A percentile compares a stretch with the other conserved stretches of the same genome.
Conservation (phyloP, 2,113 vertebrate genomes). For the Polypterus bichir region DNA sequence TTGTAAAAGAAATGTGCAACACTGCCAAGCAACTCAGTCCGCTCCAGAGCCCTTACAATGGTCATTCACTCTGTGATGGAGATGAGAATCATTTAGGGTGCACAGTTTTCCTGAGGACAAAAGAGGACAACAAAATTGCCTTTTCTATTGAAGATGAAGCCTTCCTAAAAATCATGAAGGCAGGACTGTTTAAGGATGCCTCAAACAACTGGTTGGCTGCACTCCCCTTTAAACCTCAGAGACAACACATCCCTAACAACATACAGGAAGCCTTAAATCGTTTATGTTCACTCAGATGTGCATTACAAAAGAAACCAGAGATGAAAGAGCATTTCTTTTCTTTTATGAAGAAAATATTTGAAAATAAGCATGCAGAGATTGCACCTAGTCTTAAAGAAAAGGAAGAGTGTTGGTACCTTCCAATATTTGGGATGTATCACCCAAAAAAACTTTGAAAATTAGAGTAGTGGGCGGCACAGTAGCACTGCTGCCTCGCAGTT, state of each 20-base stretch:
- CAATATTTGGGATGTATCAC: neutral
- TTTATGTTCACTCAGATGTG: slow-evolving; percentile 10
- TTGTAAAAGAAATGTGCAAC: neutral
- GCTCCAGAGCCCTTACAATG: neutral
- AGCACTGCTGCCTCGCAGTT: no score
- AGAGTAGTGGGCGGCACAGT: no score
- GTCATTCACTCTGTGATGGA: neutral
- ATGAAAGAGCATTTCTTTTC: slow-evolving; percentile 15
- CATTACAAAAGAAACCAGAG: slow-evolving; percentile 11
- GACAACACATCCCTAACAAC: slow-evolving; percentile 12
- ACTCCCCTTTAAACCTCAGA: slow-evolving; percentile 9
- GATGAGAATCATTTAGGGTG: slow-evolving; percentile 6
- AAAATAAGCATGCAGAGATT: slow-evolving; percentile 12
- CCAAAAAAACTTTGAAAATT: no score
- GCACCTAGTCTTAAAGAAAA: slow-evolving; percentile 9
- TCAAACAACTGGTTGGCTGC: slow-evolving; percentile 15
- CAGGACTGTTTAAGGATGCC: neutral
- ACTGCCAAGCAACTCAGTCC: neutral
- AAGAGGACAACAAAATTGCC: slow-evolving; percentile 11
- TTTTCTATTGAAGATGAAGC: slow-evolving; percentile 9
- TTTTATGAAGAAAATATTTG: slow-evolving; percentile 20
- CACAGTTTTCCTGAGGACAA: slow-evolving; percentile 12
- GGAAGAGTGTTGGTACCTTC: slow-evolving; percentile 19
- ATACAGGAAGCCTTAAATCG: neutral
- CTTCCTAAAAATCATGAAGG: slow-evolving; percentile 5